phyloP scores from a whole-genome alignment of 1,140 invertebrate species.

The Achatina immaculata region DNA sequence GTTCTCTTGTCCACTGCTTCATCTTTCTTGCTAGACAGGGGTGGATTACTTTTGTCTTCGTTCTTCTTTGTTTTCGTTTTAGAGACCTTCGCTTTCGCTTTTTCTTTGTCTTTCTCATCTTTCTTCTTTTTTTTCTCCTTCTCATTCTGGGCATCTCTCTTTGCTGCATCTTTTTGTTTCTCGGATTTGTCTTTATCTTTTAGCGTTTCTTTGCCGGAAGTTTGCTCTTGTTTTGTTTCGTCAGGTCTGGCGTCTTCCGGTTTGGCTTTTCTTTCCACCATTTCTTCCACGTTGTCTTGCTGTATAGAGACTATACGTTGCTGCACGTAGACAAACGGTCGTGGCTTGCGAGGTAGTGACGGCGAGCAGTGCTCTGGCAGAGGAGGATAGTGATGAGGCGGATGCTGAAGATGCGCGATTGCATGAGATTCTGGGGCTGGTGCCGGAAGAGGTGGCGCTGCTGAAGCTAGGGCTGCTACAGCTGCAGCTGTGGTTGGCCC shows the following conservation, averaged over 20 bases:
- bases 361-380: slow-evolving; percentile 47
- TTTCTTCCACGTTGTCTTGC: slow-evolving; percentile 61
- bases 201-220: background rate
- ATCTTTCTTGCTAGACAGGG: background rate
- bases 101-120: background rate
- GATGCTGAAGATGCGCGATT: background rate
- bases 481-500: slow-evolving; percentile 33
- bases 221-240: background rate
- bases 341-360: slow-evolving; percentile 49
- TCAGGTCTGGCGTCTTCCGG: slow-evolving; percentile 23
- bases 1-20: background rate
- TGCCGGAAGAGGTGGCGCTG: background rate
- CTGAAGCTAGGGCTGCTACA: slow-evolving; percentile 13
- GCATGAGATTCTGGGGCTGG: background rate
- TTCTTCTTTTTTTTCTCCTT: background rate
- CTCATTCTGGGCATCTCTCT: background rate
- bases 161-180: slow-evolving; percentile 21
- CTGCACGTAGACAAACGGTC: slow-evolving; percentile 64
- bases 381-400: slow-evolving; percentile 40
- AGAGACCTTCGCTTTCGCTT: background rate
- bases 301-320: slow-evolving; percentile 63
- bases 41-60: background rate
- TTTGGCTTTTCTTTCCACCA: slow-evolving; percentile 40
- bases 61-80: background rate
- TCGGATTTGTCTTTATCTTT: slow-evolving; percentile 33